These are phyloP conservation scores for Apomyelois bistriatella DNA, from an alignment of 2,888 invertebrate genomes.

Conservation along the genomic window DNA sequence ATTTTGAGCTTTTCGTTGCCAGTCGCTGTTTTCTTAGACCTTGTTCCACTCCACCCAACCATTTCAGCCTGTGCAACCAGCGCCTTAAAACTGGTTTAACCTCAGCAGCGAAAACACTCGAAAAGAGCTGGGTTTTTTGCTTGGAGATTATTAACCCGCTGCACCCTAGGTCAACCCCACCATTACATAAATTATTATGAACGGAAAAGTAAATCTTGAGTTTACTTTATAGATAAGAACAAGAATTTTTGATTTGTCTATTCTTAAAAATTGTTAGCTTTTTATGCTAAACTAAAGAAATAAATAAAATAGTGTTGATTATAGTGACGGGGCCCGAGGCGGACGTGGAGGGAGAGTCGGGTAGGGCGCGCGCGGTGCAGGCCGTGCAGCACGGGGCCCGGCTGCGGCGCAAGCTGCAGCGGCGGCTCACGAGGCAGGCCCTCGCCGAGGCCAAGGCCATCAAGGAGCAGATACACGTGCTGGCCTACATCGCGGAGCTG, in stretches of 20 bases:
- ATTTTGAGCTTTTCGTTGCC: too few species aligned
- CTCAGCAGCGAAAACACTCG: too few species aligned
- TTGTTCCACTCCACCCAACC: too few species aligned
- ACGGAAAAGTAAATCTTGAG: too few species aligned
- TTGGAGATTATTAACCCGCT: too few species aligned
- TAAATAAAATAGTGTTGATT: conserved; percentile 53
- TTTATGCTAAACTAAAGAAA: neutral
- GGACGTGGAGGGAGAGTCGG: conserved; percentile 47
- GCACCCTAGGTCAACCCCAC: too few species aligned
- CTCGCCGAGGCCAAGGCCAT: conserved; percentile 89
- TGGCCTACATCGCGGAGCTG: conserved; percentile 88
- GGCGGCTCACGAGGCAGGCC: conserved; percentile 87
- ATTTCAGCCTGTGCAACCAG: too few species aligned
- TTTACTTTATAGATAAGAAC: too few species aligned
- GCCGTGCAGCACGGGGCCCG: conserved; percentile 89
- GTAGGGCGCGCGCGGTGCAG: conserved; percentile 82
- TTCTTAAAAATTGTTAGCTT: neutral
- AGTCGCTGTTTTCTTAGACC: too few species aligned
- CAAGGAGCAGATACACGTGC: conserved; percentile 88
- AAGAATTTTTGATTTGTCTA: neutral
- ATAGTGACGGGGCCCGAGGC: conserved; percentile 57
- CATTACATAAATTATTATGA: too few species aligned
- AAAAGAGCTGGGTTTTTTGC: too few species aligned
- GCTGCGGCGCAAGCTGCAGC: conserved; percentile 87
- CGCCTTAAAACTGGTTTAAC: too few species aligned